Evolutionary conservation across 2,797 vertebrate genomes (phyloP), one percentile per base, ranked within the genome.

Genomic region (Meda fulgida): DNA sequence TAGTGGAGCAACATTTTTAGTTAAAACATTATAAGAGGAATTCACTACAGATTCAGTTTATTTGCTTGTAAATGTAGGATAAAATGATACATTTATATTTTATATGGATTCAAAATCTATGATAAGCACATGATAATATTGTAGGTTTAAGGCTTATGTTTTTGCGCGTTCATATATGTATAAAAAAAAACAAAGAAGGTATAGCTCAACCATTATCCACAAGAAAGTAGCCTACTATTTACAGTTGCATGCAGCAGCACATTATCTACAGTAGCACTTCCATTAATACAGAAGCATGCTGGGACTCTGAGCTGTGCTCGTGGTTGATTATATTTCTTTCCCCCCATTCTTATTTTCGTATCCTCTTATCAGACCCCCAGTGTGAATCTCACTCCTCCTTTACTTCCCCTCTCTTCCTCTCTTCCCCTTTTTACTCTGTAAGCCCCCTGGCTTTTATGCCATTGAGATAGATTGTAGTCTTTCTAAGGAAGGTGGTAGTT

Each of bases 261-360:
- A 65, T 78, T 80, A 51, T 46, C 53, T 79, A 79, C 67, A 80
- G 55, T 73, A 72, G 55, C 77, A 38, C 29, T 71, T 65, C 40
- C 60, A 69, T 85, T 38, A 72, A 73, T 63, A 38, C 26, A 31
- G 38, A 85, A 29, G 67, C 77, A 72, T 65, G 29, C 67, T 80
- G 83, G 55, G 55, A 51, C 66, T 26, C 53, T 5, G 16, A 29
- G 77, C 80, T 55, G 67, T 71, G 34, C 55, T 85, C 67, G 19
- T 72, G 77, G 65, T 80, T 85, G 80, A 80, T 85, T 85, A 85
- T 85, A 80, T 72, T 84, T 79, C 67, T 72, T 38, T 6, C 11
- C 79, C 65, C 43, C n/a, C 43, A 46, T 55, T 38, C n/a, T 48
- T 48, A 29, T 73, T 85, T 46, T 71, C 40, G 29, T 87, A 80